phyloP scores from a whole-genome alignment of 2,888 invertebrate species.

The Bellardia pandia region DNA sequence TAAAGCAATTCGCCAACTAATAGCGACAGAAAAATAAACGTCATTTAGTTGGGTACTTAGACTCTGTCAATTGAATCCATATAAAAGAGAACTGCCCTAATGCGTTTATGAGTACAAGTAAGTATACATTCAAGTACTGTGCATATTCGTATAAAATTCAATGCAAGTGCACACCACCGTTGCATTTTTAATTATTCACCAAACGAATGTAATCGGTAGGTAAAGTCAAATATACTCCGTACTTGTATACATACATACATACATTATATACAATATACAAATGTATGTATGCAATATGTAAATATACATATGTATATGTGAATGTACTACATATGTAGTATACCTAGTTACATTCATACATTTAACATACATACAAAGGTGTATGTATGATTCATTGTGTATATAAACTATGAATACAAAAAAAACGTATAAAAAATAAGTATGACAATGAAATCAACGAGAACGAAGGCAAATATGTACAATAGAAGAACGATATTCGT shows the following conservation, averaged over 20 bases:
- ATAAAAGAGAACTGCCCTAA: not conserved
- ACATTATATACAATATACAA: not conserved
- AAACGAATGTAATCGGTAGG: constrained; percentile 70
- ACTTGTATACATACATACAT: not conserved
- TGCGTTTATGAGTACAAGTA: not conserved
- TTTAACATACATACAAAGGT: constrained; percentile 17
- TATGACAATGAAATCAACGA: constrained; percentile 69
- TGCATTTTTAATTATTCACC: constrained; percentile 70
- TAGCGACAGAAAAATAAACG: too few species aligned
- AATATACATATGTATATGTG: not conserved
- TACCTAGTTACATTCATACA: constrained; percentile 1
- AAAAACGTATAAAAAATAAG: constrained; percentile 38
- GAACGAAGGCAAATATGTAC: constrained; percentile 63
- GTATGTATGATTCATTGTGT: not conserved
- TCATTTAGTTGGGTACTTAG: too few species aligned
- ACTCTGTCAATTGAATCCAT: too few species aligned
- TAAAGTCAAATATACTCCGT: constrained; percentile 58
- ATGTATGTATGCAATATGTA: not conserved
- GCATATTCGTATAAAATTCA: constrained; percentile 23
- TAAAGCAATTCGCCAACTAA: too few species aligned
- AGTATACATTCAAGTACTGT: not conserved
- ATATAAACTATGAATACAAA: constrained; percentile 40
- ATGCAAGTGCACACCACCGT: constrained; percentile 66
- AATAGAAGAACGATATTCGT: constrained; percentile 45
- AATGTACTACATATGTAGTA: not conserved